These are phyloP conservation scores for Streblospio benedicti DNA, from an alignment of 1,140 invertebrate species.

Conservation along the genomic window DNA sequence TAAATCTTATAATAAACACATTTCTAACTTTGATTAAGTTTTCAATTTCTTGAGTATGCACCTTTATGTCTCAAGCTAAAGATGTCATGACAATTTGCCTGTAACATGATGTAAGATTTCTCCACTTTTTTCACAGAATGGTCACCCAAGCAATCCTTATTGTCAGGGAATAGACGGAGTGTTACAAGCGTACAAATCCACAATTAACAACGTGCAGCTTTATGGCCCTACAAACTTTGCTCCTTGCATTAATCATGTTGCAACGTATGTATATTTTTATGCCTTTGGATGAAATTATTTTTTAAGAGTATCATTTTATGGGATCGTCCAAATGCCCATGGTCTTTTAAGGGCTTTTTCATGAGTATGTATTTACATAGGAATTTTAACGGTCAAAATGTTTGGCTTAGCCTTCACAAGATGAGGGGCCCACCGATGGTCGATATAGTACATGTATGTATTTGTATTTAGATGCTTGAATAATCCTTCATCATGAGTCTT, in stretches of 20 bases:
- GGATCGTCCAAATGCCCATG: too few relatives aligned
- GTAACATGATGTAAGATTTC: neutral
- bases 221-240: slow-evolving; percentile 53
- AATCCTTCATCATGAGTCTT: too few relatives aligned
- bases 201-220: slow-evolving; percentile 47
- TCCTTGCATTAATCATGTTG: slow-evolving; percentile 47
- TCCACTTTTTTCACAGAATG: slow-evolving; percentile 41
- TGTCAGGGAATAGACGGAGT: slow-evolving; percentile 52
- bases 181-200: slow-evolving; percentile 47
- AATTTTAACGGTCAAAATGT: too few relatives aligned
- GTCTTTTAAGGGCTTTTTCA: too few relatives aligned
- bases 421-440: too few relatives aligned
- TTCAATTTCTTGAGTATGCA: neutral
- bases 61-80: neutral
- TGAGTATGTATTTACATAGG: neutral
- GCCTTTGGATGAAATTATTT: neutral
- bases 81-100: neutral
- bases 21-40: neutral
- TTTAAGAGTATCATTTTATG: too few relatives aligned
- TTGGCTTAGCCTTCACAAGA: too few relatives aligned
- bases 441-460: too few relatives aligned
- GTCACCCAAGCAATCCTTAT: slow-evolving; percentile 53
- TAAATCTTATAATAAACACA: too few relatives aligned
- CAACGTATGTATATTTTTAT: slow-evolving; percentile 19
- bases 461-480: too few relatives aligned